phyloP scores from a whole-genome alignment of 2,113 vertebrate species.

The Felis catus region F.catus_Fca126_mat1.0 CM031412.1:8246001-8246500 shows the following conservation, averaged over 20 bases:
- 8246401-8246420: not conserved
- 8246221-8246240: not conserved
- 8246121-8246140: slow-evolving; percentile 90
- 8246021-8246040: slow-evolving; percentile 91
- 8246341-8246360: not conserved
- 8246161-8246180: slow-evolving; percentile 26
- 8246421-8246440: not conserved
- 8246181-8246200: not conserved
- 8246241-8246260: not conserved
- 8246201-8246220: not conserved
- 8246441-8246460: not conserved
- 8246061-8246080: slow-evolving; percentile 86
- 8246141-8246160: not conserved
- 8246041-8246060: slow-evolving; percentile 92
- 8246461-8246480: too few relatives aligned
- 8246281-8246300: not conserved
- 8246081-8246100: slow-evolving; percentile 87
- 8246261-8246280: not conserved
- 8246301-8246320: not conserved
- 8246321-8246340: not conserved
- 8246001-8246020: slow-evolving; percentile 90
- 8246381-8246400: not conserved
- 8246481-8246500: not conserved
- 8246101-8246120: slow-evolving; percentile 92
- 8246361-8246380: not conserved